Evolutionary conservation across 2,888 invertebrate species (phyloP), one percentile per base, ranked within the genome.

Genomic region (Aleiodes leptofemur): DNA sequence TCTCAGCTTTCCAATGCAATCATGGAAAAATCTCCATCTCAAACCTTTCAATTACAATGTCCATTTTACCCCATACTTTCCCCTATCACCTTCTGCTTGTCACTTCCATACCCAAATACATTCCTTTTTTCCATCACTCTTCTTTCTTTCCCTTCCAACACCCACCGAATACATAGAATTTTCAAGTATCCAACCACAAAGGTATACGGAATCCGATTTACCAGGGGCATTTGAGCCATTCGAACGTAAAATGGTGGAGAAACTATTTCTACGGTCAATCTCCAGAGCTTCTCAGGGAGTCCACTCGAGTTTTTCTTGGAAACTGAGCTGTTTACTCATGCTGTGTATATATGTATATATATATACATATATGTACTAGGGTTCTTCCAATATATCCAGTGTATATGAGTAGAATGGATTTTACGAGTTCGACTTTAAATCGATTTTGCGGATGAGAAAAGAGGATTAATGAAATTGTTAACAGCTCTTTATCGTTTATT

Each of bases 241-340:
- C 82, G 79, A 77, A 79, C 81, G 82, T 82, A 85, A 86, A 85
- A 83, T 84, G 81, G 82, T 80, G 81, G 81, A 82, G 84, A 77
- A 84, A 84, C 83, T 82, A 83, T 85, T 83, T 81, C 82, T 79
- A 76, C 73, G 80, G 79, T 79, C 77, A 80, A 78, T 78, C 73
- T 77, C 61, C 57, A 74, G 69, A 73, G 57, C 71, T 69, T 38
- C 69, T 68, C 23, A 53, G 23, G n/a, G 6, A 69, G 61, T 73
- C 69, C 43, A 16, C 69, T 57, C 50, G 50, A 48, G 14, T 61
- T 57, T 43, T 51, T 23, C 72, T 56, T 51, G 14, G 34, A 59
- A 23, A 59, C 34, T 59, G 34, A 59, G 14, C 29, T 59, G 59
- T 59, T 59, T 59, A 38, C 59, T 7, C n/a, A 59, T 43, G 43